Base-by-base conservation (phyloP, 2,888 invertebrate genomes). In the Antheraea yamamai region DNA sequence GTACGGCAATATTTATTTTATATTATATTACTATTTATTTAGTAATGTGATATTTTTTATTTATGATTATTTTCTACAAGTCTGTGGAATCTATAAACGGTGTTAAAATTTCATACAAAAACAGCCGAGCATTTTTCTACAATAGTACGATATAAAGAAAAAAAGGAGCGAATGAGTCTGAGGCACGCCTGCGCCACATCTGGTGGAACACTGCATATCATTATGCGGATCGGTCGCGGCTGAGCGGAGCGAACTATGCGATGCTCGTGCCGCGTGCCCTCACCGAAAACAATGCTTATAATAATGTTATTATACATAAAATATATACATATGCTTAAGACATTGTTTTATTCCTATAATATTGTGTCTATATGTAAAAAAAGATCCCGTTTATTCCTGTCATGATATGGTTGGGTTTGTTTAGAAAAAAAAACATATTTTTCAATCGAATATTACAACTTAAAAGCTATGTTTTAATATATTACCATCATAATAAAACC, bases 181-280 rank as follows among this genome's bases (percentile, higher is more conserved):
- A 87, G 92, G 89, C 90, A 90, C 93, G 93, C 90, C 92, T 94
- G 94, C 91, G 91, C 89, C 91, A 90, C 94, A 94, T 94, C 93
- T 94, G 94, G 92, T 88, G 88, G 89, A 89, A 90, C 89, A 90
- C 89, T 92, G 93, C 93, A 92, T 91, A 91, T 91, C 91, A 92
- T 93, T 92, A 93, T 90, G 89, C 88, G 89, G 87, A 89, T 87
- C 90, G 87, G 92, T 91, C 91, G 86, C 92, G 92, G 90, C 85
- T 91, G 88, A 91, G 85, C 89, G 90, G 87, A 83, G 85, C 81
- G 77, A 80, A 80, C 47, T 30, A 61, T 23, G 73, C 76, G 71
- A 70, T 75, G 82, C 79, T 78, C 80, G 81, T 83, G 23, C 82
- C 84, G 84, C 85, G 85, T 82, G 85, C 85, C 88, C 85, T 79